Evolutionary conservation across 2,113 vertebrate species (phyloP), one percentile per base, ranked within the genome.

Genomic region (Pygathrix nemaeus): DNA sequence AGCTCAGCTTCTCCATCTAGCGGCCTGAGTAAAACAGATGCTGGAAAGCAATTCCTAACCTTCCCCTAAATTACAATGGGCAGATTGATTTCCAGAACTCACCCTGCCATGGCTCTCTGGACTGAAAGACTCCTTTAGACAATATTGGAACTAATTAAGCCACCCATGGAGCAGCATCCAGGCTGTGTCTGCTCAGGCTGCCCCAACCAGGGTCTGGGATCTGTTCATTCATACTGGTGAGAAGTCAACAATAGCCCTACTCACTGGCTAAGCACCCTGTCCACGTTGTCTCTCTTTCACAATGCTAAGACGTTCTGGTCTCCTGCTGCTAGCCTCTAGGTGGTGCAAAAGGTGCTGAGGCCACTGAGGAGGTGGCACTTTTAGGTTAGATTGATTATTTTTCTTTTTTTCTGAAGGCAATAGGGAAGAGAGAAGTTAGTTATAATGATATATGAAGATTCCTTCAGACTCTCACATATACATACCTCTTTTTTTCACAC

Each of bases 1-100:
- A 90, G 95, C 72, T 96, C 79, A 96, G 40, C 72, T 64, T 93
- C 94, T 61, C 96, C 96, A 95, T 45, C 97, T 97, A 97, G 85
- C 48, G 90, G 89, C 27, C 52, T 9, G 20, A 81, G 55, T 84
- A 75, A 96, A 97, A 90, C 18, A 80, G 78, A 84, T 82, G 8
- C 68, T 48, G 21, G 43, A 57, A 91, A 43, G 38, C 40, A 45
- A 79, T 18, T 32, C 57, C 27, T 48, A 80, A 11, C 8, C 48
- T 70, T 52, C 35, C 9, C 52, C 79, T 73, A 45, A 59, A 48
- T 55, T 57, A 40, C 3, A 59, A 6, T 18, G 32, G 30, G 30
- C 21, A n/a, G 40, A 38, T 13, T 55, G 45, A 76, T 64, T 78
- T 90, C 52, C 27, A 32, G 48, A 50, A 18, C 11, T 12, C 5